Base-by-base conservation (phyloP, 2,797 vertebrate genomes). In the Propithecus deckenii region DNA sequence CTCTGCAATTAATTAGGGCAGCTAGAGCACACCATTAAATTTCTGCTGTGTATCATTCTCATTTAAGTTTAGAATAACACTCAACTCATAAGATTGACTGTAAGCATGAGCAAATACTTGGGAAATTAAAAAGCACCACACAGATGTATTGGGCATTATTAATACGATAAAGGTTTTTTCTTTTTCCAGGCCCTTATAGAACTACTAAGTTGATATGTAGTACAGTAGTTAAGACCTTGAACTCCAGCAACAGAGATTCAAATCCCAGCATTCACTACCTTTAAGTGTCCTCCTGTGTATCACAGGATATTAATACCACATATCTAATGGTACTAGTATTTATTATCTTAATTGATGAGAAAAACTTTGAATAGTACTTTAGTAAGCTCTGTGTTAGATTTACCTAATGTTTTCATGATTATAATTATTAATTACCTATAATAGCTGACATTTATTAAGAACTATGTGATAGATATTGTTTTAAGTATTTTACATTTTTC, bases 1-100 rank as follows among this genome's bases (percentile, higher is more conserved):
- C 20, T 91, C 61, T 65, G 50, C 4, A 91, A 75, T 88, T 90
- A 80, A 96, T 67, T 96, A 90, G 85, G 61, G 48, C 32, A 86
- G 41, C 30, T 83, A 80, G n/a, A 71, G 86, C 18, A 41, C 12
- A 86, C 22, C 43, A 76, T 55, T 43, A 74, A 81, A 84, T 30
- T 67, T 91, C 35, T 57, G 38, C 50, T 93, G 41, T 46, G 30
- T 14, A 75, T 41, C 55, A 86, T 69, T 91, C 43, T 59, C 32
- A 83, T 67, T 2, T 57, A 83, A 78, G 11, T 71, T 4, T 96
- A 57, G 67, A 67, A 57, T 59, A 79, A 87, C 8, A 92, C 6
- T 41, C 76, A 95, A 61, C 5, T 92, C 22, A 28, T 43, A 43
- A 79, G 91, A 88, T 7, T 81, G 46, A 52, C 22, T 75, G 1